A percentile compares a stretch with the other conserved stretches of the same genome.
phyloP scores from a whole-genome alignment of 2,888 invertebrate genomes.

The Labia minor region DNA sequence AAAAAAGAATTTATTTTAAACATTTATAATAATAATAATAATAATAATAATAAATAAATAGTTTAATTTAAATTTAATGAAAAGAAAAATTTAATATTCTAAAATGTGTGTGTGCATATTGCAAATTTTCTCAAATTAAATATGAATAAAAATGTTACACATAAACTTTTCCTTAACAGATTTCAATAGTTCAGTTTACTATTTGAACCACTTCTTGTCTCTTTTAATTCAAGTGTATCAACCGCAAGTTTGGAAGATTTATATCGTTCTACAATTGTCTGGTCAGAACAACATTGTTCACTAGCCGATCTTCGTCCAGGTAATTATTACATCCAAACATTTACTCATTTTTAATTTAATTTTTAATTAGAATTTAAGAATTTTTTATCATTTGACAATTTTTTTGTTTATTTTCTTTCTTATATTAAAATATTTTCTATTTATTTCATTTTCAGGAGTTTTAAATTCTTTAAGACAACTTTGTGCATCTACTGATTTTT shows the following conservation, averaged over 20 bases:
- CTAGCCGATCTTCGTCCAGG: conserved; percentile 87
- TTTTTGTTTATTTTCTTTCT: conserved; percentile 19
- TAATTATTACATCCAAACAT: conserved; percentile 42
- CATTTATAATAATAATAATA: too few relatives aligned
- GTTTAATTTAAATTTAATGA: too few relatives aligned
- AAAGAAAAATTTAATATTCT: too few relatives aligned
- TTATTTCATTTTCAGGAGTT: conserved; percentile 56
- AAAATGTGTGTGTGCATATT: too few relatives aligned
- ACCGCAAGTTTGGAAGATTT: conserved; percentile 84
- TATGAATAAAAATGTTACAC: too few relatives aligned
- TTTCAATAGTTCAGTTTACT: conserved; percentile 74
- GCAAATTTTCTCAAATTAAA: too few relatives aligned
- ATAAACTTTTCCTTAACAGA: conserved; percentile 36
- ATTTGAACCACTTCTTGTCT: conserved; percentile 76
- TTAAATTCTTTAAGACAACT: conserved; percentile 80
- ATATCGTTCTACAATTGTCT: conserved; percentile 79
- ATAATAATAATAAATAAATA: too few relatives aligned
- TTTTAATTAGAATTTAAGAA: conserved; percentile 8
- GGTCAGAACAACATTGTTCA: conserved; percentile 96
- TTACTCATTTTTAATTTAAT: conserved; percentile 14
- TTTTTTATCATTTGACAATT: conserved; percentile 16
- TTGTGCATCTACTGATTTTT: conserved; percentile 85
- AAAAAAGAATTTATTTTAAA: too few relatives aligned
- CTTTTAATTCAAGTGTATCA: conserved; percentile 85
- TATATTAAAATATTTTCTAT: conserved; percentile 14